Evolutionary conservation across 1,140 invertebrate species (phyloP).

Genomic region (Antheraea mylitta): DNA sequence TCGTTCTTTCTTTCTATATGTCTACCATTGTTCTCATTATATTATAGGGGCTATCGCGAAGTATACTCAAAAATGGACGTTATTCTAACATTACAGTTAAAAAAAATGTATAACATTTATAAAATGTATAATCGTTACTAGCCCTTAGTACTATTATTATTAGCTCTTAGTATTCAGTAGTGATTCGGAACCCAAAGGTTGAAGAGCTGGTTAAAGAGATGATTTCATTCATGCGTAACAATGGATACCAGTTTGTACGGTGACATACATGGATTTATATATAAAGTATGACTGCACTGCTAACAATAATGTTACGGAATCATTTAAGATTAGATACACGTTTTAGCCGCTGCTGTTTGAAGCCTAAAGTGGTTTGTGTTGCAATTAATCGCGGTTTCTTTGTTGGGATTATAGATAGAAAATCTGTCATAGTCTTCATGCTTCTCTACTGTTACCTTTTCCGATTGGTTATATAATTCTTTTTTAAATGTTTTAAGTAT

Average conservation of each 20-base stretch:
- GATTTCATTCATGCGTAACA: neutral
- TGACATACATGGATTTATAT: neutral
- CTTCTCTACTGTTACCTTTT: too few species aligned
- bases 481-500: too few species aligned
- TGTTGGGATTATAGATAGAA: neutral
- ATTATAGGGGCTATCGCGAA: too few species aligned
- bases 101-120: too few species aligned
- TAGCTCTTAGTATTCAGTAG: neutral
- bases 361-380: neutral
- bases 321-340: constrained; percentile 3
- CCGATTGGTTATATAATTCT: neutral
- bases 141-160: neutral
- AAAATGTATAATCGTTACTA: neutral
- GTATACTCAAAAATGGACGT: too few species aligned
- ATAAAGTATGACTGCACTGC: neutral
- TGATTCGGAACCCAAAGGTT: neutral
- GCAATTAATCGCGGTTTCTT: neutral
- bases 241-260: neutral
- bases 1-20: too few species aligned
- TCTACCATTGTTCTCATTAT: too few species aligned
- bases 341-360: neutral
- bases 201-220: neutral
- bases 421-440: neutral
- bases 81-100: too few species aligned
- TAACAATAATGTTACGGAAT: neutral